Conservation (phyloP, 2,888 invertebrate species). For the Atherix ibis region DNA sequence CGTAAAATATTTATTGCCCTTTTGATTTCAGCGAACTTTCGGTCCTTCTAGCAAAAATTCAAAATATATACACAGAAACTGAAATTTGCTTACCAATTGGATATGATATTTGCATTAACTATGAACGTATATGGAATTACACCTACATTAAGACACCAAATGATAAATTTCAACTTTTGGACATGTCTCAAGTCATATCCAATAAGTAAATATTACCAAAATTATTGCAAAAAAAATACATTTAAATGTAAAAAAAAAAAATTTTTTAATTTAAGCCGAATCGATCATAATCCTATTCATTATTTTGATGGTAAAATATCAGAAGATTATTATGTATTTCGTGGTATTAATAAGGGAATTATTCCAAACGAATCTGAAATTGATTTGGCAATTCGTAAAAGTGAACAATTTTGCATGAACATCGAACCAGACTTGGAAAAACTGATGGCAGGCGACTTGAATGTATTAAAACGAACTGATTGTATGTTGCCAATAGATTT, state of each 20-base stretch:
- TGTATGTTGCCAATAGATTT: conserved; percentile 21
- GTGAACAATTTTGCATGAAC: conserved; percentile 34
- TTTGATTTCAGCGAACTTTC: conserved; percentile 32
- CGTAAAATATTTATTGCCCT: background rate
- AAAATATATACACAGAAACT: conserved; percentile 41
- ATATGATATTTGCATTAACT: conserved; percentile 22
- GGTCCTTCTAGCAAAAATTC: conserved; percentile 36
- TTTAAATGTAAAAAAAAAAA: background rate
- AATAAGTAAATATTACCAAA: no score
- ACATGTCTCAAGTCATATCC: conserved; percentile 9
- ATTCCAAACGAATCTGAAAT: conserved; percentile 5
- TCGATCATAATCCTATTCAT: conserved; percentile 12
- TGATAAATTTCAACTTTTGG: conserved; percentile 11
- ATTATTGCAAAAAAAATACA: background rate
- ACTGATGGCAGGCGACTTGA: conserved; percentile 36
- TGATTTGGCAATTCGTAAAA: conserved; percentile 11
- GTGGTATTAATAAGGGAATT: conserved; percentile 7
- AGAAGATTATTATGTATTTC: conserved; percentile 14
- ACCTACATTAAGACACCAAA: conserved; percentile 14
- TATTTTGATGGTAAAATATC: conserved; percentile 13
- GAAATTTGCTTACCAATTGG: conserved; percentile 37
- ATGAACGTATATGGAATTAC: conserved; percentile 16
- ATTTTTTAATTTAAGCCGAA: conserved; percentile 5
- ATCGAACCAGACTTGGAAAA: conserved; percentile 47
- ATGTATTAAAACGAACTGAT: conserved; percentile 12